Evolutionary conservation across 2,888 invertebrate genomes (phyloP).

Genomic region (Quadriops clusia): DNA sequence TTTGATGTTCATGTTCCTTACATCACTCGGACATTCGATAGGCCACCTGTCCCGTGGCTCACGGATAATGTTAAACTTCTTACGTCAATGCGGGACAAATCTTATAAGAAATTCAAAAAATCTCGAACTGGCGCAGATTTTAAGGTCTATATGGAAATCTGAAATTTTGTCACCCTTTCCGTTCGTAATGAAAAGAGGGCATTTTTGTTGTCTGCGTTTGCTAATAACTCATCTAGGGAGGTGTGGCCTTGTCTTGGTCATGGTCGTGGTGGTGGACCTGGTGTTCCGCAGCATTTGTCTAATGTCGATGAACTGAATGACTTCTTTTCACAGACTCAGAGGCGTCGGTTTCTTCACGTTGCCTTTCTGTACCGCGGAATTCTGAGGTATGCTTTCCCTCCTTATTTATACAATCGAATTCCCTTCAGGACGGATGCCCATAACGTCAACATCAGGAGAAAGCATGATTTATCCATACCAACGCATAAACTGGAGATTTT

Average conservation of each 20-base stretch:
- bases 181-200: neutral
- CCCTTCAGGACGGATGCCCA: too few species aligned
- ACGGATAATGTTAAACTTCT: neutral
- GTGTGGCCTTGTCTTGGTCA: neutral
- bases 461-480: too few species aligned
- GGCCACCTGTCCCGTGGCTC: constrained; percentile 2
- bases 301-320: too few species aligned
- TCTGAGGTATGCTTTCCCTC: too few species aligned
- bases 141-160: neutral
- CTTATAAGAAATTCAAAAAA: neutral
- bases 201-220: neutral
- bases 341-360: too few species aligned
- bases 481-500: too few species aligned
- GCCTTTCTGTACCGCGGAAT: too few species aligned
- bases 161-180: neutral
- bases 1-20: constrained; percentile 5
- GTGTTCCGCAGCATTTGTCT: neutral
- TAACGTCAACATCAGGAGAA: too few species aligned
- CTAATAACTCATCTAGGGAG: neutral
- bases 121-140: neutral
- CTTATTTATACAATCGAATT: too few species aligned
- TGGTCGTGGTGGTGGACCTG: neutral
- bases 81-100: neutral
- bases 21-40: constrained; percentile 1
- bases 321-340: too few species aligned